Conservation (phyloP, 2,888 invertebrate species). For the Agrotis exclamationis region DNA sequence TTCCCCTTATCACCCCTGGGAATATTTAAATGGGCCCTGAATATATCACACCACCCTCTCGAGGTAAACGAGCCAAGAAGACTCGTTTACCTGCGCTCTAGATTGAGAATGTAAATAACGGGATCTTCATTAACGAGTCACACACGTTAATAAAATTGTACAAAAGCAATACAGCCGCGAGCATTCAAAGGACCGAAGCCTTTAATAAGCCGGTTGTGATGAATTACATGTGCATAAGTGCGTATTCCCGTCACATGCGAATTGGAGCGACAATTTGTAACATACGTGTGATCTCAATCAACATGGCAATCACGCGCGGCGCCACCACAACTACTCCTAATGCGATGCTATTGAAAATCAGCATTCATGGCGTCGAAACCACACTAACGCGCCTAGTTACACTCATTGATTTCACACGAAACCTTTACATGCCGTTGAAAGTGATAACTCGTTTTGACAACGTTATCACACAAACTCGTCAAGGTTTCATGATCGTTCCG, state of each 20-base stretch:
- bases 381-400: constrained; percentile 74
- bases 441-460: constrained; percentile 72
- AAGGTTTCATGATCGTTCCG: constrained; percentile 63
- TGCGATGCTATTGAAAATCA: constrained; percentile 86
- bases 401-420: constrained; percentile 78
- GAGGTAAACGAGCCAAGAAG: constrained; percentile 81
- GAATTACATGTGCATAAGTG: constrained; percentile 48
- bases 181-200: constrained; percentile 33
- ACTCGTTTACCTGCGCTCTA: constrained; percentile 85
- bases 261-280: constrained; percentile 88
- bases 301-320: constrained; percentile 87
- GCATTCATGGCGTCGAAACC: constrained; percentile 77
- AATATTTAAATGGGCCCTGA: constrained; percentile 90
- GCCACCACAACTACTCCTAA: constrained; percentile 85
- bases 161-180: constrained; percentile 59
- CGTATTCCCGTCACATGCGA: constrained; percentile 83
- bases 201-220: constrained; percentile 51
- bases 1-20: constrained; percentile 89
- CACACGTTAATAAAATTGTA: constrained; percentile 70
- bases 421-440: constrained; percentile 67
- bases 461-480: constrained; percentile 67
- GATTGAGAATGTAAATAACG: constrained; percentile 84
- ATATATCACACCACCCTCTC: constrained; percentile 89
- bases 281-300: constrained; percentile 86
- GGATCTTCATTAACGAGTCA: constrained; percentile 83